These are phyloP conservation scores for Heliothis peltigera DNA, from an alignment of 2,888 invertebrate genomes.

Conservation along the genomic window DNA sequence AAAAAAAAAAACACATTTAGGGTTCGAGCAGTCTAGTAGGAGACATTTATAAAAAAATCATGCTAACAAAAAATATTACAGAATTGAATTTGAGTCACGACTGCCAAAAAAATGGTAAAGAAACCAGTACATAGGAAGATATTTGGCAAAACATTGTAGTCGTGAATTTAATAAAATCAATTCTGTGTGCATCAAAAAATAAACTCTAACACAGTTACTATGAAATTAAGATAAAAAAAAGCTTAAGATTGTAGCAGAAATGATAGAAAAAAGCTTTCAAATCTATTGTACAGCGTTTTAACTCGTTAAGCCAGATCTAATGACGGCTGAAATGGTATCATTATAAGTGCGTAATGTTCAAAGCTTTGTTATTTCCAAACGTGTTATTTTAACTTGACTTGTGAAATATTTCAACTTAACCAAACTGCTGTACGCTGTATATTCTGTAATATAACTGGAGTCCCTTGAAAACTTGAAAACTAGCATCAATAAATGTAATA, in stretches of 20 bases:
- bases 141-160: slow-evolving; percentile 18
- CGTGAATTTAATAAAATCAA: slow-evolving; percentile 51
- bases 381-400: slow-evolving; percentile 87
- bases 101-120: slow-evolving; percentile 17
- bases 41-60: slow-evolving; percentile 79
- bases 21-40: slow-evolving; percentile 83
- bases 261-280: slow-evolving; percentile 84
- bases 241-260: slow-evolving; percentile 83
- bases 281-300: slow-evolving; percentile 86
- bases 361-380: slow-evolving; percentile 87
- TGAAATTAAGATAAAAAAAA: slow-evolving; percentile 82
- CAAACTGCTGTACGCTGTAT: slow-evolving; percentile 82
- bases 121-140: not conserved
- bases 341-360: slow-evolving; percentile 75
- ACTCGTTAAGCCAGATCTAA: slow-evolving; percentile 80
- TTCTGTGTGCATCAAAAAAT: slow-evolving; percentile 58
- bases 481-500: slow-evolving; percentile 66
- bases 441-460: slow-evolving; percentile 78
- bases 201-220: slow-evolving; percentile 79
- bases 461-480: slow-evolving; percentile 80
- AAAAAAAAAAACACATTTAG: slow-evolving; percentile 76
- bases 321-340: slow-evolving; percentile 78
- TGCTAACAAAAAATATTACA: slow-evolving; percentile 76
- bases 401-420: slow-evolving; percentile 84
- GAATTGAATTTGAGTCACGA: slow-evolving; percentile 55